These are phyloP conservation scores for Chaetodon trifascialis DNA, from an alignment of 2,113 vertebrate species.

Conservation along the genomic window DNA sequence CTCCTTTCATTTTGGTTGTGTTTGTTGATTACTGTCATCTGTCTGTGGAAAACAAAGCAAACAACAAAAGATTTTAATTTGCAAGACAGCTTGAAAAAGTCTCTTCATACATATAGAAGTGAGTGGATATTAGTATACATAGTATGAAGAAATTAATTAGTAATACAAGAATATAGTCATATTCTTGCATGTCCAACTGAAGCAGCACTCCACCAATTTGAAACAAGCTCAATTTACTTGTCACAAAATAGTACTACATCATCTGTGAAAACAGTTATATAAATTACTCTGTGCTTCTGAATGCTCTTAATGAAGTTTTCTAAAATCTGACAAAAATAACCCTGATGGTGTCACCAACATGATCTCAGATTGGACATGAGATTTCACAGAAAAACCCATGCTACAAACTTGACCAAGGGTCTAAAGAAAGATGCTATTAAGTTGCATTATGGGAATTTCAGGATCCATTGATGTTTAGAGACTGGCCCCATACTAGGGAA, in stretches of 20 bases:
- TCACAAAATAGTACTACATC: background rate
- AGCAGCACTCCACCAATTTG: background rate
- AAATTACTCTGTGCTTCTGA: background rate
- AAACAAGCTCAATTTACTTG: background rate
- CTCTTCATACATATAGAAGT: background rate
- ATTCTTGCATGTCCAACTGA: conserved; percentile 1
- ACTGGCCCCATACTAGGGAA: background rate
- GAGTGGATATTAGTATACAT: background rate
- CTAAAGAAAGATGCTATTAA: background rate
- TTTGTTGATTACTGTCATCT: conserved; percentile 48
- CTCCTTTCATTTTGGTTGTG: conserved; percentile 50
- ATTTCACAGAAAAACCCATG: background rate
- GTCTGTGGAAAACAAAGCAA: conserved; percentile 70
- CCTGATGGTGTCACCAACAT: background rate
- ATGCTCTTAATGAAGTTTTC: background rate
- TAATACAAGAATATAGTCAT: conserved; percentile 14
- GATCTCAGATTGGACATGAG: background rate
- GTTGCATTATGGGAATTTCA: background rate
- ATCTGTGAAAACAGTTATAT: background rate
- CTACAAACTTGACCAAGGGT: background rate
- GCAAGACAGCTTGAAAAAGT: conserved; percentile 13
- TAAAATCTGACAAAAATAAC: background rate
- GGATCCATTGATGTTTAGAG: background rate
- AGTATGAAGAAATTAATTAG: background rate
- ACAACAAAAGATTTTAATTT: conserved; percentile 23